Percentiles rank a stretch among this genome's conserved stretches.
Evolutionary conservation across 2,113 vertebrate species (phyloP).

Genomic region (Tympanuchus pallidicinctus): DNA sequence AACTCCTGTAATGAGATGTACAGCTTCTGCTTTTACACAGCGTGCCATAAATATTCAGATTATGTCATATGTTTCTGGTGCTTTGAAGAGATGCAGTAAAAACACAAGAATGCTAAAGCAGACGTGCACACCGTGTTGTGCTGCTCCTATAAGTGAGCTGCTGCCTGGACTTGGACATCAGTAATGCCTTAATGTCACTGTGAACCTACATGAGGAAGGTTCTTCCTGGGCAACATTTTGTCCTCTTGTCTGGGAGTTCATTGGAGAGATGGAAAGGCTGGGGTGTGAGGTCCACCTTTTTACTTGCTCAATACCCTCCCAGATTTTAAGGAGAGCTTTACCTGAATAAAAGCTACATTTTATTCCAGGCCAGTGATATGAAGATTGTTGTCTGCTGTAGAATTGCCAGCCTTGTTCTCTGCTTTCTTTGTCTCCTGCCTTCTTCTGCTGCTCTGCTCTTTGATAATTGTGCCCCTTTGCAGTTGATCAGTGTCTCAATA

Average conservation of each 20-base stretch:
- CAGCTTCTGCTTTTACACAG: conserved; percentile 47
- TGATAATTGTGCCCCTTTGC: neutral
- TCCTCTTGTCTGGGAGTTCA: neutral
- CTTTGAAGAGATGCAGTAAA: conserved; percentile 2
- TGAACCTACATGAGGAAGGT: neutral
- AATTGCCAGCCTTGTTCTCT: neutral
- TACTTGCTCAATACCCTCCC: neutral
- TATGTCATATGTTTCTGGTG: conserved; percentile 49
- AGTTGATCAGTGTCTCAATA: neutral
- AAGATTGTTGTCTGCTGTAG: neutral
- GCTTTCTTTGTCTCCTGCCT: neutral
- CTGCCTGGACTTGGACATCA: neutral
- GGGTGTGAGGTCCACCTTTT: conserved; percentile 17
- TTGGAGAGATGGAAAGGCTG: neutral
- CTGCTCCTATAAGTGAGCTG: neutral
- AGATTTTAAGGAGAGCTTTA: conserved; percentile 43
- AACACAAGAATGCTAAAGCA: neutral
- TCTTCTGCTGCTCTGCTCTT: neutral
- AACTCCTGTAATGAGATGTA: conserved; percentile 40
- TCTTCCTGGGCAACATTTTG: neutral
- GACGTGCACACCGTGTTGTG: neutral
- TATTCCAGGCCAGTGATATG: neutral
- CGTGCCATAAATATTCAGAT: conserved; percentile 53
- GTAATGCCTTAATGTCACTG: neutral
- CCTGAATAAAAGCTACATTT: neutral